These are phyloP conservation scores for Diplodus puntazzo DNA, from an alignment of 2,797 vertebrate genomes.

Conservation along the genomic window DNA sequence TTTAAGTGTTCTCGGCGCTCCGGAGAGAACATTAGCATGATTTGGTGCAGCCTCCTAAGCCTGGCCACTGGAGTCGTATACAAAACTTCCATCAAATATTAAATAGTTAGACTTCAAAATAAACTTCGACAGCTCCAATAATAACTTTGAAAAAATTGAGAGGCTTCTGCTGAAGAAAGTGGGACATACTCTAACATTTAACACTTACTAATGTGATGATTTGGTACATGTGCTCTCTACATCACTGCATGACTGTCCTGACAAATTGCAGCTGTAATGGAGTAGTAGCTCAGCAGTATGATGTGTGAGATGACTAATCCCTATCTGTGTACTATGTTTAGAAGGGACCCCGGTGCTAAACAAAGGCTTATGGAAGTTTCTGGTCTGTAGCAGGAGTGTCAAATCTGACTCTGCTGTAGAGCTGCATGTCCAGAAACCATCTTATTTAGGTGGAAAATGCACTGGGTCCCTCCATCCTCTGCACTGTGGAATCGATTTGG, in stretches of 20 bases:
- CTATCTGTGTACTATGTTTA: background rate
- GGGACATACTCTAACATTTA: background rate
- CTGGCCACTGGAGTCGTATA: too few relatives aligned
- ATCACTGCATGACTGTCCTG: background rate
- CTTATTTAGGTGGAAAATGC: background rate
- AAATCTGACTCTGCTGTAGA: background rate
- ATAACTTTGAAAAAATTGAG: background rate
- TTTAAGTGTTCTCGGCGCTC: background rate
- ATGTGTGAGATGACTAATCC: background rate
- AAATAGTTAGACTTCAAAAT: constrained; percentile 3
- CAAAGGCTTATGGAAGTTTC: background rate
- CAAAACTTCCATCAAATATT: background rate
- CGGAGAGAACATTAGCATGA: background rate
- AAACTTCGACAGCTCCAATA: constrained; percentile 2
- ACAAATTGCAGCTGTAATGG: background rate
- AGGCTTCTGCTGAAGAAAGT: constrained; percentile 8
- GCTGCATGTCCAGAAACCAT: constrained; percentile 7
- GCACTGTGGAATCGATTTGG: constrained; percentile 49
- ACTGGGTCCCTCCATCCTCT: background rate
- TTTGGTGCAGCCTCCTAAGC: background rate
- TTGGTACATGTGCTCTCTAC: background rate
- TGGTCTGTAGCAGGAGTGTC: background rate
- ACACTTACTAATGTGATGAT: background rate
- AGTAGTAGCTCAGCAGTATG: background rate
- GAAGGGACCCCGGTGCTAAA: background rate